A percentile compares a stretch with the other conserved stretches of the same genome.
Evolutionary conservation across 2,113 vertebrate species (phyloP).

Genomic region (Sorex fumeus): DNA sequence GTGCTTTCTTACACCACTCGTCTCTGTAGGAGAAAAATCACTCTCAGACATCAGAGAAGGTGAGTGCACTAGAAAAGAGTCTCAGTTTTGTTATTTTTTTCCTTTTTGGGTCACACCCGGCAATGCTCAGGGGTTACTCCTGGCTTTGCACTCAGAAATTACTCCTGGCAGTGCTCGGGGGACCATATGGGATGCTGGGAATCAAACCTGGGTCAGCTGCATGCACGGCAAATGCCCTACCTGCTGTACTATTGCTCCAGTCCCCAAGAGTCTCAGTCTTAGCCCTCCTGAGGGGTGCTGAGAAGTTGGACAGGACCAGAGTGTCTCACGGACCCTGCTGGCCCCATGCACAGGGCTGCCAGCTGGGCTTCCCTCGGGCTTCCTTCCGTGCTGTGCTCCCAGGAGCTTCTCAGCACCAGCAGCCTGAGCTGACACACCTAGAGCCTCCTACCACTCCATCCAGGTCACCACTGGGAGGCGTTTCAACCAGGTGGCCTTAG

Average conservation of each 20-base stretch:
- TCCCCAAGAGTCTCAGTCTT: slow-evolving; percentile 66
- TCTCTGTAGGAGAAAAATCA: slow-evolving; percentile 71
- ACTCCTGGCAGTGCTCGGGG: too few species aligned
- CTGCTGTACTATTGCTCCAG: too few species aligned
- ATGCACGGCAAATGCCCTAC: too few species aligned
- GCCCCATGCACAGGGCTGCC: slow-evolving; percentile 48
- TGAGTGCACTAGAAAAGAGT: slow-evolving; percentile 56
- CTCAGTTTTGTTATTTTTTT: too few species aligned
- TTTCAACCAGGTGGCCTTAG: neutral
- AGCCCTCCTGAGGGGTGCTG: slow-evolving; percentile 6
- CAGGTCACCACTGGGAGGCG: neutral
- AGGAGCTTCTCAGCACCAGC: slow-evolving; percentile 32
- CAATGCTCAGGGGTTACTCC: too few species aligned
- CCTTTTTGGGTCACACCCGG: too few species aligned
- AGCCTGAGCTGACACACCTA: neutral
- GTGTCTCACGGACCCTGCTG: slow-evolving; percentile 38
- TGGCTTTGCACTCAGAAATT: too few species aligned
- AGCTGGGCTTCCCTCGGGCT: neutral
- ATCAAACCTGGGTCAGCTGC: too few species aligned
- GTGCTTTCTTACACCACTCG: slow-evolving; percentile 74
- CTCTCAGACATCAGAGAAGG: slow-evolving; percentile 68
- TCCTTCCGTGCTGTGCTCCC: neutral
- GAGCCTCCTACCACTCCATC: neutral
- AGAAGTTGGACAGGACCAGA: slow-evolving; percentile 50
- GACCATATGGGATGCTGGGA: too few species aligned